Percentiles rank a stretch among this genome's conserved stretches.
Evolutionary conservation across 1,140 invertebrate genomes (phyloP).

Genomic region (Pachyrhynchus sulphureomaculatus): DNA sequence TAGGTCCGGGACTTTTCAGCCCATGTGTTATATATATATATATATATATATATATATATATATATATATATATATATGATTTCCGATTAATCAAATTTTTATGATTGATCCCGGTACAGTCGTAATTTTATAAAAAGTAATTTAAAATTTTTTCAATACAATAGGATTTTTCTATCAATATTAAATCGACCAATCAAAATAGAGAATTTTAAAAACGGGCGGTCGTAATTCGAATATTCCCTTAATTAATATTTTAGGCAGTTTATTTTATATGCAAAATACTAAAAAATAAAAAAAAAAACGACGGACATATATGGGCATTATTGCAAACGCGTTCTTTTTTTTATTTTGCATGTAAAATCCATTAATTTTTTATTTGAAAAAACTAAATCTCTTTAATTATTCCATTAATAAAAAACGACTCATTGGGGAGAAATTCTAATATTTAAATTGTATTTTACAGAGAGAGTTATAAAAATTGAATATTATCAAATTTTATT

Average conservation of each 20-base stretch:
- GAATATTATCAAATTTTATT: slow-evolving; percentile 11
- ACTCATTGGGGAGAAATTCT: slow-evolving; percentile 29
- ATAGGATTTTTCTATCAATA: slow-evolving; percentile 31
- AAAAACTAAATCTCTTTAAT: slow-evolving; percentile 35
- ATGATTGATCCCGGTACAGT: too few relatives aligned
- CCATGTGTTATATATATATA: too few relatives aligned
- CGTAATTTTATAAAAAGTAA: too few relatives aligned
- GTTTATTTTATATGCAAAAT: slow-evolving; percentile 31
- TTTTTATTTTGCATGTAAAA: slow-evolving; percentile 34
- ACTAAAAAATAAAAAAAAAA: slow-evolving; percentile 18
- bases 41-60: too few relatives aligned
- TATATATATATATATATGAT: too few relatives aligned
- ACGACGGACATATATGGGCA: slow-evolving; percentile 17
- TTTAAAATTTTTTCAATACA: neutral
- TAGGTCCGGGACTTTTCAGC: too few relatives aligned
- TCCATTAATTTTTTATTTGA: slow-evolving; percentile 33
- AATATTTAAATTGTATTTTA: slow-evolving; percentile 32
- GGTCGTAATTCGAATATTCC: slow-evolving; percentile 18
- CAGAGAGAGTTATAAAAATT: slow-evolving; percentile 19
- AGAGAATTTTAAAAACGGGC: slow-evolving; percentile 6
- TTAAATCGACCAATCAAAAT: slow-evolving; percentile 21
- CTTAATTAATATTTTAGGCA: slow-evolving; percentile 35
- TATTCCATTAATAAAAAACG: slow-evolving; percentile 36
- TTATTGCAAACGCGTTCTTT: slow-evolving; percentile 20
- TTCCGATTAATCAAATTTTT: too few relatives aligned